Conservation (phyloP, 2,888 invertebrate genomes). For the Neoscelio sp. region DNA sequence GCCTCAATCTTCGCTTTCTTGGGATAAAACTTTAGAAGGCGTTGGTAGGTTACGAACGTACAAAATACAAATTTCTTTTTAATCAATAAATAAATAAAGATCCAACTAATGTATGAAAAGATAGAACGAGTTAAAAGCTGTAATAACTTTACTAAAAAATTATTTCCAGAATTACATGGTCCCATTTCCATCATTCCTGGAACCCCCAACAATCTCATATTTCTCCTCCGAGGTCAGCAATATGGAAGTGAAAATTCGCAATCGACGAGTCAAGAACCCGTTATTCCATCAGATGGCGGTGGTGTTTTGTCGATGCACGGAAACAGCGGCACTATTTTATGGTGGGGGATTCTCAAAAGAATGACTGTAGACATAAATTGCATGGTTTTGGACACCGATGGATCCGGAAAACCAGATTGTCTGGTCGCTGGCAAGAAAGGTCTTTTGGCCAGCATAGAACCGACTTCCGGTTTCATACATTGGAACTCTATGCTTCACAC, state of each 20-base stretch:
- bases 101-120: too few relatives aligned
- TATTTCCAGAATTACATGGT: constrained; percentile 79
- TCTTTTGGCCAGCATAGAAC: constrained; percentile 86
- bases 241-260: constrained; percentile 69
- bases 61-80: neutral
- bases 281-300: constrained; percentile 84
- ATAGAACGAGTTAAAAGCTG: too few relatives aligned
- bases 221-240: constrained; percentile 87
- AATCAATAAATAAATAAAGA: neutral
- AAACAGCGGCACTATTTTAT: constrained; percentile 88
- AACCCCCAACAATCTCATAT: constrained; percentile 86
- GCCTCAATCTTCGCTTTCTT: constrained; percentile 77
- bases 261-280: constrained; percentile 78
- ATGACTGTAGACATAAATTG: constrained; percentile 91
- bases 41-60: constrained; percentile 78
- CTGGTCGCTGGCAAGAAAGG: constrained; percentile 90
- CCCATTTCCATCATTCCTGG: constrained; percentile 78
- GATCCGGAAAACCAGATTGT: constrained; percentile 89
- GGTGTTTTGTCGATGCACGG: constrained; percentile 89
- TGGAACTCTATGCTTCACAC: constrained; percentile 86
- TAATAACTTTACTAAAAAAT: constrained; percentile 3
- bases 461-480: constrained; percentile 85
- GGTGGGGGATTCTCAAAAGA: constrained; percentile 89
- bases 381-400: constrained; percentile 88
- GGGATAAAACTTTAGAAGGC: constrained; percentile 81